Evolutionary conservation across 2,797 vertebrate species (phyloP), one percentile per base, ranked within the genome.

Genomic region (Eleutherodactylus coqui): DNA sequence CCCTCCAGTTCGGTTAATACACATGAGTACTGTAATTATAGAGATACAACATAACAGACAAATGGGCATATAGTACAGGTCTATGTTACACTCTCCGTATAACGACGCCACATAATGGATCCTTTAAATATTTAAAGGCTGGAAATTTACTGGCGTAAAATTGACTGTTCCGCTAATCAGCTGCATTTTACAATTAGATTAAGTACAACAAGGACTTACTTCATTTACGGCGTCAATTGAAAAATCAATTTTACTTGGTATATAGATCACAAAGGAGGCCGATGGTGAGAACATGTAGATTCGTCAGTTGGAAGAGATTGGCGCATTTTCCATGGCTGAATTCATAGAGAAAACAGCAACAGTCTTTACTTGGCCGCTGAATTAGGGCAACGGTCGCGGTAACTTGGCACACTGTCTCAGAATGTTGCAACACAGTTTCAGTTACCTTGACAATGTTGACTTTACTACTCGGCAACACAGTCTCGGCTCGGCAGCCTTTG

Each of bases 211-310:
- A 73, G 70, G 70, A 73, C 38, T 27, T 24, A 27, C 41, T 45
- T 73, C 70, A 73, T 45, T 43, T 13, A 73, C 10, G 27, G 70
- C 13, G 41, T 27, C 70, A 16, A 73, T 73, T 41, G 41, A 21
- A 27, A 73, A 73, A 73, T 73, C 70, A 73, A 73, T 73, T 73
- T 73, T 45, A 73, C 41, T 45, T 73, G 70, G 19, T 45, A 7
- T 45, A 73, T 73, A 73, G 70, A 45, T 45, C 41, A 73, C 11
- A 73, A 43, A 41, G 36, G 41, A 73, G 70, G 69, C 38, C 41
- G 41, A 73, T 73, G 70, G 70, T 73, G 70, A 45, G 24, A 27
- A 73, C 10, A 16, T 16, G 11, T 24, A 36, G 17, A 38, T 17
- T 43, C 70, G 9, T 21, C 67, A 1, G 16, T 6, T 16, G 9